Percentiles rank a stretch among this genome's conserved stretches.
Conservation (phyloP, 2,113 vertebrate genomes). For the Brachypteracias leptosomus region DNA sequence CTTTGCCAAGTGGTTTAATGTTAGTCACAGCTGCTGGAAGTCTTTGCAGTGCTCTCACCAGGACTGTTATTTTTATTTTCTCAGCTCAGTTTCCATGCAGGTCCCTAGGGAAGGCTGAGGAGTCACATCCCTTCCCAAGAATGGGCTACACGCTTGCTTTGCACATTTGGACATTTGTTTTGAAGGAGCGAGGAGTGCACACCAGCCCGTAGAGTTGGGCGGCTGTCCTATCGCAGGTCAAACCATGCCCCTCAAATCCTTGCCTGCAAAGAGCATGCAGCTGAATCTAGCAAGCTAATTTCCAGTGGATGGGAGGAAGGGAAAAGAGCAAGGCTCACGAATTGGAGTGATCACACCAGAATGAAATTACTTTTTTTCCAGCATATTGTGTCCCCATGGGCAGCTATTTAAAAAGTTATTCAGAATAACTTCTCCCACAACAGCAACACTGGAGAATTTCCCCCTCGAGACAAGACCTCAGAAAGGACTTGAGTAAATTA, state of each 20-base stretch:
- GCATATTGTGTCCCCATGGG: neutral
- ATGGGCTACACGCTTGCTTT: rapidly evolving
- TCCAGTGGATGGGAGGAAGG: neutral
- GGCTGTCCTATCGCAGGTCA: neutral
- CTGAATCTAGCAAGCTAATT: neutral
- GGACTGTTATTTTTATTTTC: slow-evolving; percentile 4
- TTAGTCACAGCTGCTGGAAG: neutral
- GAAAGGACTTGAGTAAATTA: neutral
- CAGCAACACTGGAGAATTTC: neutral
- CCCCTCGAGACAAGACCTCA: neutral
- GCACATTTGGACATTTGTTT: neutral
- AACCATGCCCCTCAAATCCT: rapidly evolving
- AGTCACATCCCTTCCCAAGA: neutral
- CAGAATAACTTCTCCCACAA: slow-evolving; percentile 1
- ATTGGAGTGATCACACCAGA: neutral
- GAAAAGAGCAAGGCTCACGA: neutral
- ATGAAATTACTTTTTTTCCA: neutral
- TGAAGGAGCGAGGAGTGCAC: neutral
- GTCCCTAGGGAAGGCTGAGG: neutral
- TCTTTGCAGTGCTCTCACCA: neutral
- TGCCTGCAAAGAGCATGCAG: neutral
- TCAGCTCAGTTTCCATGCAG: neutral
- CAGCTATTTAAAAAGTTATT: slow-evolving; percentile 12
- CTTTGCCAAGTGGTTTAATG: neutral
- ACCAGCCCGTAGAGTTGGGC: neutral